Base-by-base conservation (phyloP, 2,113 vertebrate species). In the Oryzias woworae region DNA sequence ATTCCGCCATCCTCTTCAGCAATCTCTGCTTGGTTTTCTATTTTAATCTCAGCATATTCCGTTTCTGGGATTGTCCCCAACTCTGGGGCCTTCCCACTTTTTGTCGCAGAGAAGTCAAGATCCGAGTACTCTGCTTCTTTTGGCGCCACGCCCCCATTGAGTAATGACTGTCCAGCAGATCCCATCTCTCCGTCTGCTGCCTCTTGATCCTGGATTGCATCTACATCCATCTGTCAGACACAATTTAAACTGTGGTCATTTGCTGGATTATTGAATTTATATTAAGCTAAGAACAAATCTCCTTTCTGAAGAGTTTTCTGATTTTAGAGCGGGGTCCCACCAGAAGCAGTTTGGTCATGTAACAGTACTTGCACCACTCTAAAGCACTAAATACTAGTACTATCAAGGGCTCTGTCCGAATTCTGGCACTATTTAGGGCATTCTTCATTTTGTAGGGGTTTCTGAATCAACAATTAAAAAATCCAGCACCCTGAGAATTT, bases 1-100 rank as follows among this genome's bases (percentile, higher is more conserved):
- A 23, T 23, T 48, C 60, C 66, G 18, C 31, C n/a, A 0, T 49
- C 28, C 14, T 54, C 46, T 12, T 0, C 42, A 0, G 18, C 15
- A 14, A 2, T 5, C 16, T 5, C 6, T 23, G 26, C 13, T 57
- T 4, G 4, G 0, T 14, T 47, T 48, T n/a, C 66, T 18, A 7
- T 64, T 55, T 81, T 85, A 50, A 92, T 85, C 68, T 90, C 89
- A 23, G 90, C 86, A 0, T 92, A 92, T 26, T 89, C 90, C 1
- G 85, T 79, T 23, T 87, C 78, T 0, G 53, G 47, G 2, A 1
- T 44, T 4, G 66, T 50, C 8, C 5, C 14, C 4, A 28, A 31
- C 43, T 50, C 62, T 3, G 17, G 12, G 6, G 55, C 4, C 18
- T 36, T 7, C 51, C 44, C 70, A 0, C 46, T 59, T 14, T 71